These are phyloP conservation scores for Acromyrmex heyeri DNA, from an alignment of 1,140 invertebrate genomes.

Conservation along the genomic window DNA sequence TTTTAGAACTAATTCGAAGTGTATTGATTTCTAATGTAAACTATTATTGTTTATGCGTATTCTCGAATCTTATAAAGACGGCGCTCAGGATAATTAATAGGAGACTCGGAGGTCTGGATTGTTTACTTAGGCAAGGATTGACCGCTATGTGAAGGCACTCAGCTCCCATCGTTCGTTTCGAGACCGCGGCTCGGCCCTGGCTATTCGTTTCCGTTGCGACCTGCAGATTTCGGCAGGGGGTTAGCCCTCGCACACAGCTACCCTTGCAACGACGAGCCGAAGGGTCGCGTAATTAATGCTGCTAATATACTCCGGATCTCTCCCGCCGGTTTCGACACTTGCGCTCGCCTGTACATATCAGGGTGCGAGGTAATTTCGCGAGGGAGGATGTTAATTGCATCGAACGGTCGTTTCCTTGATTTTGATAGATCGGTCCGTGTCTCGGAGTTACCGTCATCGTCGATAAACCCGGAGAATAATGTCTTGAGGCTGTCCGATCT, in stretches of 20 bases:
- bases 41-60: background rate
- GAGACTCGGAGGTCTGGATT: constrained; percentile 68
- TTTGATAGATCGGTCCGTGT: constrained; percentile 64
- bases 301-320: constrained; percentile 74
- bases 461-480: constrained; percentile 46
- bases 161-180: constrained; percentile 56
- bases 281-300: constrained; percentile 77
- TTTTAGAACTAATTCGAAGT: background rate
- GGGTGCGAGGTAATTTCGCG: constrained; percentile 65
- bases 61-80: background rate
- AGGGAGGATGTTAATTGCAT: constrained; percentile 71
- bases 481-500: constrained; percentile 44
- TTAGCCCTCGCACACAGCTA: constrained; percentile 39
- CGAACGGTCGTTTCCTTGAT: constrained; percentile 70
- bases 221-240: constrained; percentile 62
- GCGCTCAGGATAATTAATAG: constrained; percentile 76
- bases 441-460: constrained; percentile 36
- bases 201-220: constrained; percentile 64
- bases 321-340: constrained; percentile 71
- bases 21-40: background rate
- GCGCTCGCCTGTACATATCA: constrained; percentile 23
- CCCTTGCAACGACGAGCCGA: constrained; percentile 56
- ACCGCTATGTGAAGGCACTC: constrained; percentile 74
- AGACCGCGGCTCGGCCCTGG: constrained; percentile 23
- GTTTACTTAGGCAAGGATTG: constrained; percentile 77